phyloP scores from a whole-genome alignment of 2,797 vertebrate genomes.

The Gymnoscopelus braueri region DNA sequence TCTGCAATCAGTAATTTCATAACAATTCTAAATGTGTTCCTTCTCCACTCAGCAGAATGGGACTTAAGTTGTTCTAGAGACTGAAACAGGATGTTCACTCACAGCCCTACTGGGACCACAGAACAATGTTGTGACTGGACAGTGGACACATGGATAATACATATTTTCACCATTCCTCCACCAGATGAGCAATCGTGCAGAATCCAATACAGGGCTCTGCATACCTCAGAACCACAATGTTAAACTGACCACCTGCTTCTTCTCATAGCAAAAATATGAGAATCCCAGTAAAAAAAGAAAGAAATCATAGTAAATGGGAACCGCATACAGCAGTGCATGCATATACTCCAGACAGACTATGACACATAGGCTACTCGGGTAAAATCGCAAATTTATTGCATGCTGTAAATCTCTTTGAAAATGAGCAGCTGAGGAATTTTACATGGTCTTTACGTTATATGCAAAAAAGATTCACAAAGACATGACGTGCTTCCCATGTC shows the following conservation, averaged over 20 bases:
- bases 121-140: neutral
- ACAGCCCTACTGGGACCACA: neutral
- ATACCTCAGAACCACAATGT: conserved; percentile 14
- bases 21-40: neutral
- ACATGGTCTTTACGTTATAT: conserved; percentile 44
- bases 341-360: neutral
- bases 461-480: conserved; percentile 44
- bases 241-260: conserved; percentile 61
- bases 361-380: conserved; percentile 29
- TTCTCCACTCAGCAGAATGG: neutral
- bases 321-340: neutral
- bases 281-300: neutral
- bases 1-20: no score
- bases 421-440: conserved; percentile 67
- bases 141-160: neutral
- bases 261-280: conserved; percentile 12
- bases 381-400: conserved; percentile 50
- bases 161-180: conserved; percentile 1
- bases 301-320: conserved; percentile 2
- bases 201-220: neutral
- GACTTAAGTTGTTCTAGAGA: no score
- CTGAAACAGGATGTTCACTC: neutral
- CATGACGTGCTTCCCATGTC: conserved; percentile 37
- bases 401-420: conserved; percentile 50
- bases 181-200: conserved; percentile 8